phyloP scores from a whole-genome alignment of 2,113 vertebrate species.

The Daphoenositta chrysoptera region DNA sequence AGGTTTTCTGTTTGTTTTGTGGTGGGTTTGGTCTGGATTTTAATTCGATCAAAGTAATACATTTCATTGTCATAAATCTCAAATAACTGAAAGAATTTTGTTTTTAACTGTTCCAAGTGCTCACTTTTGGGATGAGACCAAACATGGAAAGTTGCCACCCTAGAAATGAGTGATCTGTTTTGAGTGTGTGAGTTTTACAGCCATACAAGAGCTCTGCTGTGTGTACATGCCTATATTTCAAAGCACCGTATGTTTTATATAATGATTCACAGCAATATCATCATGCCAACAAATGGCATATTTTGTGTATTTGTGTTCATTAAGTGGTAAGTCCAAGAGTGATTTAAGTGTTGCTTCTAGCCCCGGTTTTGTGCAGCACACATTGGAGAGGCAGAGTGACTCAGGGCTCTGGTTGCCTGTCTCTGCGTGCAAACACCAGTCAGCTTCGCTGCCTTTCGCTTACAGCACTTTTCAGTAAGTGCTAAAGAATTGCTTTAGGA shows the following conservation, averaged over 20 bases:
- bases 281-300: neutral
- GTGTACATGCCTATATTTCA: neutral
- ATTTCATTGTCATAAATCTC: neutral
- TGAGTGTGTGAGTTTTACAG: neutral
- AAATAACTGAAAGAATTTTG: neutral
- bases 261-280: neutral
- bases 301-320: conserved; percentile 24
- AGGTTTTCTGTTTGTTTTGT: neutral
- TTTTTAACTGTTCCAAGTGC: neutral
- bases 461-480: conserved; percentile 64
- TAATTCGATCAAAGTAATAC: neutral
- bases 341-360: conserved; percentile 2
- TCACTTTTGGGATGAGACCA: neutral
- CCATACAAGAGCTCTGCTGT: neutral
- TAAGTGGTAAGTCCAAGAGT: conserved; percentile 9
- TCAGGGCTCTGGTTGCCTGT: neutral
- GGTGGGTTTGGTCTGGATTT: neutral
- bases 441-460: conserved; percentile 59
- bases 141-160: neutral
- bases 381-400: neutral
- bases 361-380: neutral
- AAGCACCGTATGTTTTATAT: conserved; percentile 11
- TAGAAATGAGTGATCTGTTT: neutral
- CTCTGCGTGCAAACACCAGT: conserved; percentile 35
- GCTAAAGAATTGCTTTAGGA: conserved; percentile 73